Conservation (phyloP, 2,113 vertebrate species). For the Ariopsis seemanni region DNA sequence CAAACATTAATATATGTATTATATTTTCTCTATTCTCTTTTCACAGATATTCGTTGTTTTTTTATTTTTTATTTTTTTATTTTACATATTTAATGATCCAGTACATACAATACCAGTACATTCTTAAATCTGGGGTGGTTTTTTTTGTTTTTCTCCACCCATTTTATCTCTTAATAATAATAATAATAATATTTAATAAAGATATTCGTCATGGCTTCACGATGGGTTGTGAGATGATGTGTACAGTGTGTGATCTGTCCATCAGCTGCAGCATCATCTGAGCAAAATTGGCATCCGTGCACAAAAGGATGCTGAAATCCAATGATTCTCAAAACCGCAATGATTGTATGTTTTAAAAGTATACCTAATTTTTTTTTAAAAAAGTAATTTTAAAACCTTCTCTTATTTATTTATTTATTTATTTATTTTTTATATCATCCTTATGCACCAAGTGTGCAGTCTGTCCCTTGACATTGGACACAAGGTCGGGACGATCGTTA, state of each 20-base stretch:
- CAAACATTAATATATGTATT: background rate
- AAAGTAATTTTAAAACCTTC: no score
- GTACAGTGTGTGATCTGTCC: background rate
- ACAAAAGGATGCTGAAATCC: slow-evolving; percentile 34
- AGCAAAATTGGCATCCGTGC: background rate
- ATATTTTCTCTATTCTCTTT: background rate
- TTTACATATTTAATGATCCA: no score
- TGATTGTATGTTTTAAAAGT: background rate
- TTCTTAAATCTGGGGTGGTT: no score
- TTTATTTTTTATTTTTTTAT: background rate
- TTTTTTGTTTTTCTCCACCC: background rate
- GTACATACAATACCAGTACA: background rate
- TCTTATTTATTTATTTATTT: background rate
- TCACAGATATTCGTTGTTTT: no score
- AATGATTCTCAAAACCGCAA: background rate
- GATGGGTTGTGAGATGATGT: background rate
- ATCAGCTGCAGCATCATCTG: background rate
- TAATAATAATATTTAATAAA: background rate
- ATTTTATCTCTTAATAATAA: background rate
- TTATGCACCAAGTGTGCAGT: slow-evolving; percentile 5
- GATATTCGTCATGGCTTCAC: background rate
- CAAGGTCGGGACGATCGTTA: slow-evolving; percentile 16
- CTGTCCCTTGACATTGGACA: slow-evolving; percentile 24
- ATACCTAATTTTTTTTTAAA: background rate
- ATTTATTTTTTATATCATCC: background rate